Conservation (phyloP, 2,113 vertebrate genomes). For the Hylia prasina region DNA sequence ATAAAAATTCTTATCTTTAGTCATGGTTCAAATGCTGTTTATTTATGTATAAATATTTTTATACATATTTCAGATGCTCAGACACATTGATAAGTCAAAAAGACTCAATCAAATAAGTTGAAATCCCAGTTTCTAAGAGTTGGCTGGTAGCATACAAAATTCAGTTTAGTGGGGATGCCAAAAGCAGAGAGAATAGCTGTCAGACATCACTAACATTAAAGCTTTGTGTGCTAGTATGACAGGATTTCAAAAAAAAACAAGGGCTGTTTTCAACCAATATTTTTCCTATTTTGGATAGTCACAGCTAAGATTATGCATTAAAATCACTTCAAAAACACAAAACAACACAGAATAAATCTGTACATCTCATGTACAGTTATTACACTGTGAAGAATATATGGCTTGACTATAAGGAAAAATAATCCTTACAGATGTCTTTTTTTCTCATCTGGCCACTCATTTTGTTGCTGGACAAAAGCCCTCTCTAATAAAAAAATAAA, state of each 20-base stretch:
- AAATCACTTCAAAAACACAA: neutral
- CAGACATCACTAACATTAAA: neutral
- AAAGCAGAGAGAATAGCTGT: neutral
- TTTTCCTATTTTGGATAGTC: neutral
- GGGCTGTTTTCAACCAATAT: neutral
- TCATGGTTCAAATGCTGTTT: neutral
- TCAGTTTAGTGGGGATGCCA: neutral
- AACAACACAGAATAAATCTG: neutral
- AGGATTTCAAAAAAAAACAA: neutral
- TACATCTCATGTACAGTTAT: neutral
- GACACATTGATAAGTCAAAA: neutral
- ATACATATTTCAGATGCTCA: neutral
- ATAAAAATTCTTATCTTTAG: constrained; percentile 15
- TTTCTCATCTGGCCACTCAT: neutral
- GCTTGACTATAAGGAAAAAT: neutral
- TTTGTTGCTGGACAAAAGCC: neutral
- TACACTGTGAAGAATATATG: neutral
- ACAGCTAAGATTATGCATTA: neutral
- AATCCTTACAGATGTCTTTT: neutral
- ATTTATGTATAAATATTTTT: neutral
- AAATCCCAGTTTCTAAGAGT: neutral
- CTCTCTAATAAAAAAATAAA: neutral
- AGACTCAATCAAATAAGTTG: neutral
- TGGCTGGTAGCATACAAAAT: neutral
- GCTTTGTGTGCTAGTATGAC: neutral